phyloP scores from a whole-genome alignment of 2,888 invertebrate species.

The Seladonia tumulorum region DNA sequence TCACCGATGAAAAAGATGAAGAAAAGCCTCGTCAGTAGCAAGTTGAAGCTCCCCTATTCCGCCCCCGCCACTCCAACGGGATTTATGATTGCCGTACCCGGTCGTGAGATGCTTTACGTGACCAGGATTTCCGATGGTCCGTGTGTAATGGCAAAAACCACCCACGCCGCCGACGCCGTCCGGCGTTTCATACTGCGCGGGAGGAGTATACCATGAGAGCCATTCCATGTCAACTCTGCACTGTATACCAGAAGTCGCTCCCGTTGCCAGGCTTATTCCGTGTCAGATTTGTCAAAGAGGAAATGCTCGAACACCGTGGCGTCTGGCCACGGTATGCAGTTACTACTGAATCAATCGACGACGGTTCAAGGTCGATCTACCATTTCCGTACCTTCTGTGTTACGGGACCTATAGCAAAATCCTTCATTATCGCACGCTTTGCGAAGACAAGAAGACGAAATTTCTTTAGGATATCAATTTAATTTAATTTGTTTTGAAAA shows the following conservation, averaged over 20 bases:
- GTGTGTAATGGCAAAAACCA: constrained; percentile 57
- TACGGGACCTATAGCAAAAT: too few species aligned
- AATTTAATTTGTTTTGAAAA: too few species aligned
- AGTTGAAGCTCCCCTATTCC: constrained; percentile 63
- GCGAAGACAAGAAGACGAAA: background rate
- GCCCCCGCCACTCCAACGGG: constrained; percentile 48
- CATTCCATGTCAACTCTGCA: constrained; percentile 18
- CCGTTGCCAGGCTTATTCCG: constrained; percentile 13
- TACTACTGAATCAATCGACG: background rate
- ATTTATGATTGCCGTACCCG: constrained; percentile 74
- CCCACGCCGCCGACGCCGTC: background rate
- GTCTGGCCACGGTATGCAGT: background rate
- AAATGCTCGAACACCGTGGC: background rate
- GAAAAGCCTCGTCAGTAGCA: constrained; percentile 69
- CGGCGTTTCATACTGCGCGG: constrained; percentile 10
- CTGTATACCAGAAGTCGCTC: constrained; percentile 14
- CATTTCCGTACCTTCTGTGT: background rate
- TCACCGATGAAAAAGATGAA: constrained; percentile 54
- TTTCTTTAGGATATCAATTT: too few species aligned
- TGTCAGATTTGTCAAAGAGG: constrained; percentile 12
- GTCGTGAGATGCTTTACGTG: constrained; percentile 73
- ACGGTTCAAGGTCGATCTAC: background rate
- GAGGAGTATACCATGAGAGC: constrained; percentile 26
- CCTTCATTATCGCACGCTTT: background rate
- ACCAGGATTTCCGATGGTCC: constrained; percentile 68